Evolutionary conservation across 2,113 vertebrate genomes (phyloP).

Genomic region (Nothocercus julius): DNA sequence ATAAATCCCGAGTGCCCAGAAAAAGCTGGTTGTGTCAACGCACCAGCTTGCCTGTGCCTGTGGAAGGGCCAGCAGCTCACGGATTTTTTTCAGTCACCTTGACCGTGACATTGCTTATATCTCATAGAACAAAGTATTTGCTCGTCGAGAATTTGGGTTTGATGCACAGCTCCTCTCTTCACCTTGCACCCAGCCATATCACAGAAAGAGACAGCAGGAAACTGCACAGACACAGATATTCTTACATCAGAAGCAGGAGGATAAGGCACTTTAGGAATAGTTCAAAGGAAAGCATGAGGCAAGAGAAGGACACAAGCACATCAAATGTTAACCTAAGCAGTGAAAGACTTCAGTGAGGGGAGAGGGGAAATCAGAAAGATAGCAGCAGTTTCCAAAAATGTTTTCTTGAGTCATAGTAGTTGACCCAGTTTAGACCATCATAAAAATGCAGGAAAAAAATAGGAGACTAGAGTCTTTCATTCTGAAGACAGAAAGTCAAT

Average conservation of each 20-base stretch:
- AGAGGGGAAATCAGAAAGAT: background rate
- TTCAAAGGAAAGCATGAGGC: background rate
- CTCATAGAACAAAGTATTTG: background rate
- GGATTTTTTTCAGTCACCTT: background rate
- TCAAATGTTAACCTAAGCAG: constrained; percentile 6
- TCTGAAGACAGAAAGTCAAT: background rate
- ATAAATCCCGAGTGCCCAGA: background rate
- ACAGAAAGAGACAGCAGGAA: background rate
- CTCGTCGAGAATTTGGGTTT: background rate
- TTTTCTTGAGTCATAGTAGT: background rate
- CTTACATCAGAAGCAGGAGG: background rate
- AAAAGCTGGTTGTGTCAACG: background rate
- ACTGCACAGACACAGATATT: background rate
- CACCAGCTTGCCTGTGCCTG: background rate
- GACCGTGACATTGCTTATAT: background rate
- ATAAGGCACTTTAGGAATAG: background rate
- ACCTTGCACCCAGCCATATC: background rate
- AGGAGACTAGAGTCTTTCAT: background rate
- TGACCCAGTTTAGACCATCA: constrained; percentile 1
- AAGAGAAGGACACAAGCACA: background rate
- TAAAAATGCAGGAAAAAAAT: background rate
- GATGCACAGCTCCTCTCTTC: background rate
- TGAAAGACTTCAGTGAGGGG: background rate
- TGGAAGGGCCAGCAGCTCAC: background rate
- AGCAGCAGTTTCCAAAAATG: constrained; percentile 7